Percentiles rank a stretch among this genome's conserved stretches.
phyloP scores from a whole-genome alignment of 2,888 invertebrate genomes.

The Tortricodes alternella region DNA sequence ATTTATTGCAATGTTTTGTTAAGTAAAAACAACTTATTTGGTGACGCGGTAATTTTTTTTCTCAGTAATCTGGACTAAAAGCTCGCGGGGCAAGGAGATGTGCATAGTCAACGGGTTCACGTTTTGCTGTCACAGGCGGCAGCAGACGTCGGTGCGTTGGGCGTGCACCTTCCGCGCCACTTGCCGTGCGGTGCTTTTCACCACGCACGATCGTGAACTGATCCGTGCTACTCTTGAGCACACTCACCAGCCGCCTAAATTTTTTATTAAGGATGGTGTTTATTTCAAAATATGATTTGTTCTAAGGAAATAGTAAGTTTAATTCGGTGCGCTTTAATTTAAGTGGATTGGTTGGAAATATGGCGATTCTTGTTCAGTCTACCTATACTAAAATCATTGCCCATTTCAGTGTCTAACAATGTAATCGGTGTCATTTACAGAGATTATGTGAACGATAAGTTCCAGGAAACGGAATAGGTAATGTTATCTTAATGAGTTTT shows the following conservation, averaged over 20 bases:
- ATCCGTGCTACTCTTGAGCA: slow-evolving; percentile 4
- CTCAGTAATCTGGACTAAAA: slow-evolving; percentile 7
- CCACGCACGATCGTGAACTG: slow-evolving; percentile 1
- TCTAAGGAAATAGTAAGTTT: no score
- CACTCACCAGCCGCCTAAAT: slow-evolving; percentile 21
- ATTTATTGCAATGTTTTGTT: no score
- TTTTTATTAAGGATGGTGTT: slow-evolving; percentile 1
- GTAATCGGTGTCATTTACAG: no score
- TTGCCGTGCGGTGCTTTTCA: not conserved
- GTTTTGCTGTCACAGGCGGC: slow-evolving; percentile 18
- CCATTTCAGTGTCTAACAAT: no score
- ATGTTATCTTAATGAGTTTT: no score
- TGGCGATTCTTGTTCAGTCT: no score
- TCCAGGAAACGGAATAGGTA: no score
- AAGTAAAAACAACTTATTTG: no score
- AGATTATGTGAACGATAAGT: no score
- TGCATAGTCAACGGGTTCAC: slow-evolving; percentile 29
- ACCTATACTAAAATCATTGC: no score
- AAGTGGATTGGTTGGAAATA: no score
- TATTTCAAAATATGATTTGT: slow-evolving; percentile 2
- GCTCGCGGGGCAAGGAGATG: not conserved
- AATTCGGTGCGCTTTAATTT: no score
- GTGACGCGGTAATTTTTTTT: not conserved
- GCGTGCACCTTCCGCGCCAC: not conserved
- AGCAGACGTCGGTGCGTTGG: not conserved